Evolutionary conservation across 2,888 invertebrate species (phyloP).

Genomic region (Synanthedon formicaeformis): DNA sequence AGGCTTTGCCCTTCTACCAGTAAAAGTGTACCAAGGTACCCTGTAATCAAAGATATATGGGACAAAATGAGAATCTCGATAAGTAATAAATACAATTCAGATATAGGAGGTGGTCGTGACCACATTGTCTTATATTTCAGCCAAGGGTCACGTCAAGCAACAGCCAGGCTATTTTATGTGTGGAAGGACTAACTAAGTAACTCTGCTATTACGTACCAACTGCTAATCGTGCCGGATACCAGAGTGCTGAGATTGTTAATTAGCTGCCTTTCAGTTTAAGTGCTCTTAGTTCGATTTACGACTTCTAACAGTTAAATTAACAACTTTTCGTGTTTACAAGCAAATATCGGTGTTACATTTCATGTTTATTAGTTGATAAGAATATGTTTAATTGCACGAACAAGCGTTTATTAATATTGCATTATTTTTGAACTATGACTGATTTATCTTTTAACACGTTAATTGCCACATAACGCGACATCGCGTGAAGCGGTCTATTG

Average conservation of each 20-base stretch:
- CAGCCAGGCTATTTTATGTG: not conserved
- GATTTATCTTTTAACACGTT: no score
- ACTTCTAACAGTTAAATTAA: conserved; percentile 11
- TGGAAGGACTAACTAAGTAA: not conserved
- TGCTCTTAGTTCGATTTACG: conserved; percentile 2
- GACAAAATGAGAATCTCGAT: no score
- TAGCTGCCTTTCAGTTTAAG: conserved; percentile 8
- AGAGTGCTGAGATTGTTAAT: conserved; percentile 33
- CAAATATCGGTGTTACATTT: conserved; percentile 7
- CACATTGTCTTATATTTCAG: no score
- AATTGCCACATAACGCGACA: no score
- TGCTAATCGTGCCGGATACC: conserved; percentile 13
- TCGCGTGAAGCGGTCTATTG: no score
- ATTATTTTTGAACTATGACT: no score
- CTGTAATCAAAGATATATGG: no score
- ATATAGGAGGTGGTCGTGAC: no score
- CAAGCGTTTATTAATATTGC: not conserved
- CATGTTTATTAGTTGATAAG: conserved; percentile 9
- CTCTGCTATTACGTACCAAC: not conserved
- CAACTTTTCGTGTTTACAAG: conserved; percentile 15
- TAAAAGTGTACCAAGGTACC: no score
- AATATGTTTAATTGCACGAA: conserved; percentile 32
- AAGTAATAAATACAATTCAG: no score
- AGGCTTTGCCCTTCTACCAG: no score
- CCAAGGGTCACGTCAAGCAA: no score